These are phyloP conservation scores for Acanthopagrus latus DNA, from an alignment of 2,797 vertebrate species.

Conservation along the genomic window DNA sequence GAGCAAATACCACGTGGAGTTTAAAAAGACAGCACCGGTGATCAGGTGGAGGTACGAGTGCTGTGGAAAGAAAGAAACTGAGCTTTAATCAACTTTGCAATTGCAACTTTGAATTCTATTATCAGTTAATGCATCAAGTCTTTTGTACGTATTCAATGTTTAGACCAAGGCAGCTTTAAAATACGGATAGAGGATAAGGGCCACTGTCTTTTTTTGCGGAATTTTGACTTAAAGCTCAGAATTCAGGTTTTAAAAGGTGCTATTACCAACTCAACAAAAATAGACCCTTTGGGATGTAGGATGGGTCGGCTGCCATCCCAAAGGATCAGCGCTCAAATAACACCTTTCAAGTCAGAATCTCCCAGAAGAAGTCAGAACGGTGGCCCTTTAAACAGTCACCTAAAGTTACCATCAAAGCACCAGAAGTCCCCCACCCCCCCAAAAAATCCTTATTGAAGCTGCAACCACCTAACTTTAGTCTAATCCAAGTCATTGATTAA, in stretches of 20 bases:
- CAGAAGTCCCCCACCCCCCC: background rate
- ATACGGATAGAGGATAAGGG: too few relatives aligned
- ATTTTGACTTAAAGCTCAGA: too few relatives aligned
- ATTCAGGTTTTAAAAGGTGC: too few relatives aligned
- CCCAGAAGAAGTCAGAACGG: too few relatives aligned
- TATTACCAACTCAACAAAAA: too few relatives aligned
- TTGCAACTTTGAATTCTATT: background rate
- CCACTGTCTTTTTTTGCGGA: too few relatives aligned
- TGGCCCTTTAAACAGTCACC: background rate
- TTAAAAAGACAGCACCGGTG: conserved; percentile 10
- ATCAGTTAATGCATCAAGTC: background rate
- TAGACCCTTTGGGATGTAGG: too few relatives aligned
- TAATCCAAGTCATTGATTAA: background rate
- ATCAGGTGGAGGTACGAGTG: background rate
- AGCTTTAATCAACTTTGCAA: background rate
- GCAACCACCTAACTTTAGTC: background rate
- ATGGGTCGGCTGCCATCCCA: too few relatives aligned
- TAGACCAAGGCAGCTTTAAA: background rate
- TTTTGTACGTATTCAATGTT: background rate
- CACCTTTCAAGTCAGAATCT: too few relatives aligned
- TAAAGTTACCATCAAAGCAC: background rate
- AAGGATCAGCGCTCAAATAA: too few relatives aligned
- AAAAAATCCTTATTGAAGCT: background rate
- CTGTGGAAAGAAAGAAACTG: background rate
- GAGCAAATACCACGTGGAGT: background rate